Base-by-base conservation (phyloP, 1,140 invertebrate genomes). In the Lasaia peninsularis region DNA sequence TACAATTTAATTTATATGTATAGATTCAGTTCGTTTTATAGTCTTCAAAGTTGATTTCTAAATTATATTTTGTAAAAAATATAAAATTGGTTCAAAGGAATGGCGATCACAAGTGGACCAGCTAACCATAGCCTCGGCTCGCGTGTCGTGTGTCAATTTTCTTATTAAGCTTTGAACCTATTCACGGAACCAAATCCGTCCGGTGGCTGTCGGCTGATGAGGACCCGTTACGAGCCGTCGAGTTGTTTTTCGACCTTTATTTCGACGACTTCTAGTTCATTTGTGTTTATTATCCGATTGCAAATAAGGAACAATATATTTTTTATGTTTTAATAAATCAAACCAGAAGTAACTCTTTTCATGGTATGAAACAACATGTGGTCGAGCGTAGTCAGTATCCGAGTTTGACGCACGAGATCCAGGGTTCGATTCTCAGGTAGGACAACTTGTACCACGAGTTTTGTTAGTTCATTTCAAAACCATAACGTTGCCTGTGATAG, bases 121-220 rank as follows among this genome's bases (percentile, higher is more conserved):
- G 40, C 20, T 48, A 20, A 20, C 18, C 18, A 20, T 11, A 20
- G 18, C 18, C 40, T 48, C 18, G 18, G 18, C 40, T 86, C 73
- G 83, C 83, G 83, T 86, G 83, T 70, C 67, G 52, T 60, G 58
- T 60, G 65, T 69, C 80, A 87, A 85, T 87, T 85, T 87, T 75
- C 81, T 83, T 80, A 80, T 87, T 86, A 77, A 76, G 71, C 40
- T 48, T 52, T 69, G 80, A 85, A 85, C 82, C 85, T 81, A 82
- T 86, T 79, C 81, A 87, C 71, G 75, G 81, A 87, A 83, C 75
- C 68, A 83, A 83, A 86, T 83, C 76, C 81, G 80, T 72, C 80
- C 80, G 80, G 80, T 86, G 83, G 78, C 78, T 77, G 80, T 80
- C 85, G 83, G 78, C 78, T 77, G 69, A 32, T 55, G 32, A 16